Evolutionary conservation across 2,113 vertebrate species (phyloP).

Genomic region (Petromus typicus): DNA sequence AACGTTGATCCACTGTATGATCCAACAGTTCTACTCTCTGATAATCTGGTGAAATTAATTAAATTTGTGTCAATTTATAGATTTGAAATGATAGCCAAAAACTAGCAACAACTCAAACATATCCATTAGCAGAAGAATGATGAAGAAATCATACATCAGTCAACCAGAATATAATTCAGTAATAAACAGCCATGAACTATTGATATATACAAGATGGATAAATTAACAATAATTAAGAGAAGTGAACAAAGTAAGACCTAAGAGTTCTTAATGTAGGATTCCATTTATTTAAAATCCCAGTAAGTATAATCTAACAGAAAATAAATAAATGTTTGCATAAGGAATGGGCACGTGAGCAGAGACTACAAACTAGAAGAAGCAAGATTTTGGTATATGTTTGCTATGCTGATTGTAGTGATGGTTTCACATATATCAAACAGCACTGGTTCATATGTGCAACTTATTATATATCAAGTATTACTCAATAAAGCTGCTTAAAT

Average conservation of each 20-base stretch:
- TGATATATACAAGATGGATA: background rate
- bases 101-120: background rate
- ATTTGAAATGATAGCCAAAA: background rate
- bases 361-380: background rate
- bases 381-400: background rate
- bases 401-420: background rate
- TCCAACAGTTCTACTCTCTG: background rate
- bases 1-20: background rate
- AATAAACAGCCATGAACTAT: background rate
- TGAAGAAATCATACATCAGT: background rate
- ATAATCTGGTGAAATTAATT: background rate
- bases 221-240: background rate
- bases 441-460: background rate
- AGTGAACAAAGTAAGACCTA: background rate
- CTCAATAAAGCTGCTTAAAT: background rate
- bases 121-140: background rate
- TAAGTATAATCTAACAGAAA: background rate
- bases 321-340: background rate
- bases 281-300: background rate
- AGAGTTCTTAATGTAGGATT: background rate
- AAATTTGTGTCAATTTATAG: background rate
- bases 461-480: background rate
- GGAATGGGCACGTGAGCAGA: no score
- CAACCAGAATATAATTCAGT: background rate
- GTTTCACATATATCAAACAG: background rate